Evolutionary conservation across 2,113 vertebrate species (phyloP).

Genomic region (Syngnathus floridae): DNA sequence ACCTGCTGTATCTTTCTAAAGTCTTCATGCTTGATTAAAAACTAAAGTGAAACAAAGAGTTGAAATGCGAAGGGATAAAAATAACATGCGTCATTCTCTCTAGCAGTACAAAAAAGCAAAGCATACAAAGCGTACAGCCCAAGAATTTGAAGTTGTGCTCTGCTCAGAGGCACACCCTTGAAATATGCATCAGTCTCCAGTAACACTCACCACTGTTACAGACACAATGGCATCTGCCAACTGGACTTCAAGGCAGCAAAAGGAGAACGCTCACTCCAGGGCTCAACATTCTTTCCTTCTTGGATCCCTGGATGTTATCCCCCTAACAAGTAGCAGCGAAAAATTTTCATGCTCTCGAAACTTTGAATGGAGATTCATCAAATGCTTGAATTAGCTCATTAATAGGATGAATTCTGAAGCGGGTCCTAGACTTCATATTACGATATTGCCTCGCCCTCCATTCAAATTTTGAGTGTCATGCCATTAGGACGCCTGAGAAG

Average conservation of each 20-base stretch:
- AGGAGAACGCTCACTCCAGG: constrained; percentile 17
- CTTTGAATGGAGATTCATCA: constrained; percentile 22
- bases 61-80: not conserved
- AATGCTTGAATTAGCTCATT: constrained; percentile 10
- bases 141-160: constrained; percentile 40
- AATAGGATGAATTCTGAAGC: constrained; percentile 19
- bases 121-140: constrained; percentile 16
- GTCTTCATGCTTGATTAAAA: not conserved
- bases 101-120: not conserved
- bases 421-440: too few species aligned
- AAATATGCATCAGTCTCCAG: constrained; percentile 59
- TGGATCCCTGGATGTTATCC: constrained; percentile 42
- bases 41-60: not conserved
- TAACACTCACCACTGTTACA: constrained; percentile 35
- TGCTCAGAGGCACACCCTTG: constrained; percentile 52
- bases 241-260: constrained; percentile 37
- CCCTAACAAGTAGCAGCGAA: constrained; percentile 32
- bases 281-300: constrained; percentile 41
- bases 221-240: constrained; percentile 32
- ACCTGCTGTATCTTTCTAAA: not conserved
- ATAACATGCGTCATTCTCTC: not conserved
- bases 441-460: constrained; percentile 2
- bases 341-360: constrained; percentile 35
- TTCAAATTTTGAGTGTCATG: not conserved
- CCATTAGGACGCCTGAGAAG: not conserved